Percentiles rank a stretch among this genome's conserved stretches.
Evolutionary conservation across 1,140 invertebrate species (phyloP).

Genomic region (Zaprionus ornatus): DNA sequence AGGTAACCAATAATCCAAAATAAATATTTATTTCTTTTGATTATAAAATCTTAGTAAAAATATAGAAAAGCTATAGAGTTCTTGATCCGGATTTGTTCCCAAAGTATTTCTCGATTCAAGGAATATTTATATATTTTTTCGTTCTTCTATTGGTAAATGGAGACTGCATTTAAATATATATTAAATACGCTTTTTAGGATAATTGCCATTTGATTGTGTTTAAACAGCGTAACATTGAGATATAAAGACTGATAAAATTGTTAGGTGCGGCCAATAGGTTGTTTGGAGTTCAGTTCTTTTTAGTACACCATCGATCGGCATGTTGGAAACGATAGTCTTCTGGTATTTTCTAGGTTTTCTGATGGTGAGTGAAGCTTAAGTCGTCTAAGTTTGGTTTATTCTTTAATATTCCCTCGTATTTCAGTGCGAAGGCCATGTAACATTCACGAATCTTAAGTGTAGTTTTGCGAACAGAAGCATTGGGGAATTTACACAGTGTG

Average conservation of each 20-base stretch:
- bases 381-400: background rate
- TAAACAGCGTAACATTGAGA: background rate
- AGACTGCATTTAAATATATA: too few species aligned
- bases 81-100: too few species aligned
- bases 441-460: conserved; percentile 51
- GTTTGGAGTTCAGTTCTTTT: background rate
- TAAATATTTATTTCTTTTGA: background rate
- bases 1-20: background rate
- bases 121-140: too few species aligned
- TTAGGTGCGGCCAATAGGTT: too few species aligned
- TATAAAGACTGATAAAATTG: background rate
- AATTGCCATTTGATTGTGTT: background rate
- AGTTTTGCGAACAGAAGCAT: background rate
- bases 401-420: background rate
- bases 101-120: too few species aligned
- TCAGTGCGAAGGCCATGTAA: background rate
- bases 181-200: too few species aligned
- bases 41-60: too few species aligned
- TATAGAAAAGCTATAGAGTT: too few species aligned
- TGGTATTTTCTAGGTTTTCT: background rate
- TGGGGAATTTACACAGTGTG: conserved; percentile 6
- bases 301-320: too few species aligned
- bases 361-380: background rate
- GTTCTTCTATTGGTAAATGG: too few species aligned
- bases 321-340: background rate